These are phyloP conservation scores for Liposcelis brunnea DNA, from an alignment of 2,888 invertebrate genomes.

Conservation along the genomic window DNA sequence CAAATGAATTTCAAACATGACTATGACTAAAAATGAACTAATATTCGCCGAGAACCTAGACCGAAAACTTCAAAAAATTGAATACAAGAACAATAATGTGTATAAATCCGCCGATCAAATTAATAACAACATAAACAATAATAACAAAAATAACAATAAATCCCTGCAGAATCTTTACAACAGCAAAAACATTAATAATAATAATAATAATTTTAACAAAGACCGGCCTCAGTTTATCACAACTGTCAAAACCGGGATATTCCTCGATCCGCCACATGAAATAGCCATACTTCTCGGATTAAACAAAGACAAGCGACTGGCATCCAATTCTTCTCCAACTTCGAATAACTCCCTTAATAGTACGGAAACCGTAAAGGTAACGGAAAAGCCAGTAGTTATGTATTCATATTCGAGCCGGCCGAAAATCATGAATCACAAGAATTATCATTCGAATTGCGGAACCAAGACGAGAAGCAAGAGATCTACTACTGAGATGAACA, in stretches of 20 bases:
- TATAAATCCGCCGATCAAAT: slow-evolving; percentile 4
- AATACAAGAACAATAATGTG: slow-evolving; percentile 34
- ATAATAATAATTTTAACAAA: slow-evolving; percentile 6
- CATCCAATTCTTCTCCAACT: slow-evolving; percentile 20
- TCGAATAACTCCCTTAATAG: slow-evolving; percentile 22
- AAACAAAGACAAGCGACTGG: slow-evolving; percentile 24
- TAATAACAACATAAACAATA: not conserved
- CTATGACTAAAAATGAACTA: slow-evolving; percentile 2
- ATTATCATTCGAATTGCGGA: slow-evolving; percentile 6
- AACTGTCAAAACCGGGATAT: slow-evolving; percentile 62
- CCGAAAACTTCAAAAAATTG: slow-evolving; percentile 48
- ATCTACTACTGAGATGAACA: too few species aligned
- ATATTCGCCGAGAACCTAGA: slow-evolving; percentile 41
- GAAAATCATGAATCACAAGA: slow-evolving; percentile 19
- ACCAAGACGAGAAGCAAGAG: too few species aligned
- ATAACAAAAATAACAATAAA: not conserved
- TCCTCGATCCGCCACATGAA: slow-evolving; percentile 60
- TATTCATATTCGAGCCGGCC: slow-evolving; percentile 23
- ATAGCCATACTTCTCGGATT: slow-evolving; percentile 46
- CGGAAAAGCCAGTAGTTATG: slow-evolving; percentile 16
- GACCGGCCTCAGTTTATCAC: slow-evolving; percentile 45
- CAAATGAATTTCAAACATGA: too few species aligned
- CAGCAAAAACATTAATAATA: slow-evolving; percentile 9
- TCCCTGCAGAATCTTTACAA: slow-evolving; percentile 2
- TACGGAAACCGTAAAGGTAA: not conserved